A percentile compares a stretch with the other conserved stretches of the same genome.
phyloP scores from a whole-genome alignment of 2,888 invertebrate species.

The Choristoneura rosaceana region DNA sequence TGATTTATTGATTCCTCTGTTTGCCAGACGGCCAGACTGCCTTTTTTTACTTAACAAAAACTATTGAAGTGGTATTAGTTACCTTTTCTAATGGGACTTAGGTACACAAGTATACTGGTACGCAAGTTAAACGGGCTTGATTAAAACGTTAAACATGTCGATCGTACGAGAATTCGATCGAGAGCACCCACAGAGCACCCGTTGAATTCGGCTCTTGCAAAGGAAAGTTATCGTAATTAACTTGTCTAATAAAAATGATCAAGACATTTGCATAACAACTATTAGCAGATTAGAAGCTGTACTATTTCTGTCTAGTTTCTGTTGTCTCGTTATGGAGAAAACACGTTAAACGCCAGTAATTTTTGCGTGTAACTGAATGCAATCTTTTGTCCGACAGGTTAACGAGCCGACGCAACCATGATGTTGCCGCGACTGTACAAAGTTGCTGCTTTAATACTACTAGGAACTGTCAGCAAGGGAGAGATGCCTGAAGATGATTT shows the following conservation, averaged over 20 bases:
- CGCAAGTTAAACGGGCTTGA: constrained; percentile 17
- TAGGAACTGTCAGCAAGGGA: constrained; percentile 71
- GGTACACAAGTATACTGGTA: constrained; percentile 18
- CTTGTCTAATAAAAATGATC: constrained; percentile 32
- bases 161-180: background rate
- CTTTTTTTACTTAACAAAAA: constrained; percentile 36
- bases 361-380: constrained; percentile 26
- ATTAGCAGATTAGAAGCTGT: constrained; percentile 16
- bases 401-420: constrained; percentile 45
- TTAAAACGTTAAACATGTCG: constrained; percentile 26
- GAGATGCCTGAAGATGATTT: constrained; percentile 79
- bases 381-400: constrained; percentile 57
- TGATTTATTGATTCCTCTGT: constrained; percentile 37
- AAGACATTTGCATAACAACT: constrained; percentile 33
- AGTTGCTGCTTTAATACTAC: constrained; percentile 67
- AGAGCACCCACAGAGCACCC: constrained; percentile 22
- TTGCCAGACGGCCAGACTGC: constrained; percentile 17
- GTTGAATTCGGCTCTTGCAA: constrained; percentile 13
- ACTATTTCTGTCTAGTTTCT: constrained; percentile 20
- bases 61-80: constrained; percentile 22
- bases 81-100: constrained; percentile 31
- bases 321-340: constrained; percentile 31
- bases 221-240: constrained; percentile 28
- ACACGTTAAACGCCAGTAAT: constrained; percentile 17
- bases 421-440: constrained; percentile 65